Conservation (phyloP, 2,888 invertebrate species). For the Altica lythri region DNA sequence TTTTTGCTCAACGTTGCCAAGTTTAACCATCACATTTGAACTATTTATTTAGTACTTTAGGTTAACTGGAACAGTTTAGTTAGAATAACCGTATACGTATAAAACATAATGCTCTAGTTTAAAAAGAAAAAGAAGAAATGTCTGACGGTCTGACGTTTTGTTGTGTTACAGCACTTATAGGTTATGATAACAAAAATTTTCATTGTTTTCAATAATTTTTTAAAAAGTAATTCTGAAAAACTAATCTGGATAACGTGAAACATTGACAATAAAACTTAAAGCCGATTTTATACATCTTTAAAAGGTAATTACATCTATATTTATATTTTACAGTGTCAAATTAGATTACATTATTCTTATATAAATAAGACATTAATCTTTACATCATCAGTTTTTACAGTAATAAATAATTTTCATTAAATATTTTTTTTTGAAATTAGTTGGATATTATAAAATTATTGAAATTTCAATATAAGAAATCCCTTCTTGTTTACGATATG, state of each 20-base stretch:
- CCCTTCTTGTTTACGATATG: too few species aligned
- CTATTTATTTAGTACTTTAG: too few species aligned
- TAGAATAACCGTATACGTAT: too few species aligned
- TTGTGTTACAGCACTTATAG: too few species aligned
- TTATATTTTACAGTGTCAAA: not conserved
- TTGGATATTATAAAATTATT: not conserved
- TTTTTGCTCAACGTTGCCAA: too few species aligned
- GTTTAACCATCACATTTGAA: too few species aligned
- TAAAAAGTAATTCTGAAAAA: not conserved
- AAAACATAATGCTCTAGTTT: too few species aligned
- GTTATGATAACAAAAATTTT: slow-evolving; percentile 7
- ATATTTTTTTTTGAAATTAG: not conserved
- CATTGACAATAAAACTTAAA: slow-evolving; percentile 8
- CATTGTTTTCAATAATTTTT: not conserved
- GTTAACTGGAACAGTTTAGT: too few species aligned
- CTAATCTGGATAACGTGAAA: slow-evolving; percentile 3
- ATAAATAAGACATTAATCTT: slow-evolving; percentile 2
- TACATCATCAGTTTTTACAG: slow-evolving; percentile 1
- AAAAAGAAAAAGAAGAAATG: too few species aligned
- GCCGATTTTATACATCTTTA: not conserved
- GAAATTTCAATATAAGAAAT: not conserved
- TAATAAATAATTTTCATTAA: too few species aligned
- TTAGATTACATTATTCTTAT: not conserved
- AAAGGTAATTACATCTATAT: slow-evolving; percentile 1
- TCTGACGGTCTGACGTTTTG: too few species aligned